Percentiles rank a stretch among this genome's conserved stretches.
These are phyloP conservation scores for Galeopterus variegatus DNA, from an alignment of 2,113 vertebrate genomes.

Conservation along the genomic window DNA sequence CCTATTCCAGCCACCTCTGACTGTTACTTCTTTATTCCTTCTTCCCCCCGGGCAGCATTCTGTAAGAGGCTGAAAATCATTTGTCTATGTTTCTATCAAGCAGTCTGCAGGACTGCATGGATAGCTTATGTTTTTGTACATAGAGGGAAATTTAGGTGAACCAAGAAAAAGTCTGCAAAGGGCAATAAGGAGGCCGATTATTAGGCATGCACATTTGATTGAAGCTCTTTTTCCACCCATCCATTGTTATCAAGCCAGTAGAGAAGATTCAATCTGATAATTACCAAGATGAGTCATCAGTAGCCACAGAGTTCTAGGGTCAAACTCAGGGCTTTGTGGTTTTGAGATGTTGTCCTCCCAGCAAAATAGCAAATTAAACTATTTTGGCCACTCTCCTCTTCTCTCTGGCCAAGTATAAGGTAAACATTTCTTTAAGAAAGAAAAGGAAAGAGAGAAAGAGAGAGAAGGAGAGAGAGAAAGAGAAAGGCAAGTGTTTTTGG, in stretches of 20 bases:
- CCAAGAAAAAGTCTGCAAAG: not conserved
- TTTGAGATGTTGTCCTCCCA: constrained; percentile 71
- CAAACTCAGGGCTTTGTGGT: constrained; percentile 69
- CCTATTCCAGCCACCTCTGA: too few species aligned
- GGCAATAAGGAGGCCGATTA: not conserved
- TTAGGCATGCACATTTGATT: not conserved
- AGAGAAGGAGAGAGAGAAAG: too few species aligned
- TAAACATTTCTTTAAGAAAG: not conserved
- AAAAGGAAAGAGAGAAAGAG: not conserved
- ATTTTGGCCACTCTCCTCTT: not conserved
- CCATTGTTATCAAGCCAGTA: not conserved
- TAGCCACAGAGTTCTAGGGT: constrained; percentile 76
- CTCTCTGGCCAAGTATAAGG: not conserved
- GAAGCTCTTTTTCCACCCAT: not conserved
- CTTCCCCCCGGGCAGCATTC: not conserved
- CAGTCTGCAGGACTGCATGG: not conserved
- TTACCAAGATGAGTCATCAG: constrained; percentile 80
- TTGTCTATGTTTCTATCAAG: not conserved
- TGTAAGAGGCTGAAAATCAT: not conserved
- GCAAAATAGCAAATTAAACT: not conserved
- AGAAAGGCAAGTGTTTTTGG: not conserved
- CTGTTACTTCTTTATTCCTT: not conserved
- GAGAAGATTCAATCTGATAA: constrained; percentile 42
- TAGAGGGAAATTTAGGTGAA: not conserved
- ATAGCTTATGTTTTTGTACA: not conserved